Base-by-base conservation (phyloP, 2,888 invertebrate genomes). In the Drosophila neonasuta region DNA sequence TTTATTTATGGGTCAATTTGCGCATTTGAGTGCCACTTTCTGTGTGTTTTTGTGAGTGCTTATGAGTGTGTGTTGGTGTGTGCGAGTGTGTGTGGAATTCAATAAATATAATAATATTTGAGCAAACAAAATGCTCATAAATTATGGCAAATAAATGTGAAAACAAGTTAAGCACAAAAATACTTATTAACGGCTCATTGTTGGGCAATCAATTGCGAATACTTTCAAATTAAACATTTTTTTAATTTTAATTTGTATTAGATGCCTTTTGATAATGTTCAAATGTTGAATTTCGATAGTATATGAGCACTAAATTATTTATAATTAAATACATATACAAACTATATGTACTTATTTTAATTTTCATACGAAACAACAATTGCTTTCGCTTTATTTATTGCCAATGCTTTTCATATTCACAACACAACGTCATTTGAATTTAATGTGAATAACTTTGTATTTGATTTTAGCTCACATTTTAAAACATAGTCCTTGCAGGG, bases 71-170 rank as follows among this genome's bases (percentile, higher is more conserved):
- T 44, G 13, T 39, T 24, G 54, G 15, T 24, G 17, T 55, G 59
- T 52, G 39, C 13, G 42, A 48, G 39, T 52, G 50, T 65, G 51
- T 56, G 15, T 34, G 50, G 41, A 58, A 45, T 69, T 63, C 50
- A 65, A 76, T 75, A 76, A 69, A 76, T 80, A 63, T 64, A 50
- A 63, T 66, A 50, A 59, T 54, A 49, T 36, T 69, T 62, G 63
- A 75, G 64, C 76, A 73, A 74, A 68, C 69, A 61, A 58, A 59
- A 48, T 50, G 71, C 65, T 48, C 74, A 61, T 64, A 59, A 76
- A 79, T 77, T 42, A 79, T 81, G 80, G 78, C 83, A 63, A 75
- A 71, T 62, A 67, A 70, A 55, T 42, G 50, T 61, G 55, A 30
- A 51, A 60, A 57, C 52, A 61, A 60, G 50, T 54, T 36, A 48